These are phyloP conservation scores for Carettochelys insculpta DNA, from an alignment of 2,113 vertebrate species.

Conservation along the genomic window DNA sequence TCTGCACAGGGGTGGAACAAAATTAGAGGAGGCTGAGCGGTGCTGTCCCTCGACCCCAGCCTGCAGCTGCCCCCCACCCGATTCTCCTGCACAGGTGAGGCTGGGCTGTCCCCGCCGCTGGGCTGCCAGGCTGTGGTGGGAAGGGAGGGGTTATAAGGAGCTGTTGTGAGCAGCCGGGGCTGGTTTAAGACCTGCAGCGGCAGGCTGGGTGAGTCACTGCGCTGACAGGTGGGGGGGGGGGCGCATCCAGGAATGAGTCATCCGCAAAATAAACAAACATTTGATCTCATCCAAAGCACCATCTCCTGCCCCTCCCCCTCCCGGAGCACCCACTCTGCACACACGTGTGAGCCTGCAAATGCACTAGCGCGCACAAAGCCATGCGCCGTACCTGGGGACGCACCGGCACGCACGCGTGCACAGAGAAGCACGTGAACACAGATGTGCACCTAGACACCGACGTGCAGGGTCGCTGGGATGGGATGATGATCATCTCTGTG, in stretches of 20 bases:
- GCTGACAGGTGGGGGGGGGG: constrained; percentile 12
- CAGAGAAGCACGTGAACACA: background rate
- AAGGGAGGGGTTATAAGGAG: background rate
- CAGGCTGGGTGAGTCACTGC: background rate
- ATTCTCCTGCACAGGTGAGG: background rate
- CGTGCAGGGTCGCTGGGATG: too few species aligned
- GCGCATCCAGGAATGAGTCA: constrained; percentile 37
- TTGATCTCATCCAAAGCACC: constrained; percentile 8
- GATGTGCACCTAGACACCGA: background rate
- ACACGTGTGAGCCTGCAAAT: background rate
- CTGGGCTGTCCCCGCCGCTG: background rate
- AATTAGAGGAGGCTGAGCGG: too few species aligned
- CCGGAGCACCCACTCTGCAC: background rate
- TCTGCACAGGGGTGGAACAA: too few species aligned
- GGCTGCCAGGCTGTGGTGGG: background rate
- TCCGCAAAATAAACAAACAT: constrained; percentile 36
- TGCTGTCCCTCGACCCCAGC: background rate
- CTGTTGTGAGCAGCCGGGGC: rapidly evolving
- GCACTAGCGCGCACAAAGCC: background rate
- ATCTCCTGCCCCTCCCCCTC: background rate
- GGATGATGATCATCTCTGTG: too few species aligned
- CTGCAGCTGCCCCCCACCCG: background rate
- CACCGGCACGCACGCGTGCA: background rate
- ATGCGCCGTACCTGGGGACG: background rate
- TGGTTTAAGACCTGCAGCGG: background rate